These are phyloP conservation scores for Subacronicta megacephala DNA, from an alignment of 2,888 invertebrate species.

Conservation along the genomic window DNA sequence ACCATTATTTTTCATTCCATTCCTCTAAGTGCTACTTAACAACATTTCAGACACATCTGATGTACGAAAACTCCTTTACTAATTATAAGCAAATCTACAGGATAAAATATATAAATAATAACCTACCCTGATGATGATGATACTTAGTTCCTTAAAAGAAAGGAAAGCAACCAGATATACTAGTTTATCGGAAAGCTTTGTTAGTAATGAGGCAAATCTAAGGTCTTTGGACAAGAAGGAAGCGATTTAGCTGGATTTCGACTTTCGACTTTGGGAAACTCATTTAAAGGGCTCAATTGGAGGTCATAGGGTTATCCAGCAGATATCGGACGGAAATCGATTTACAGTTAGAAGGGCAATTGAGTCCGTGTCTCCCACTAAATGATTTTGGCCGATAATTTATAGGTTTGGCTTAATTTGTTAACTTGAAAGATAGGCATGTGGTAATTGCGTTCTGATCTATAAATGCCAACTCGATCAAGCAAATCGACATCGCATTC, in stretches of 20 bases:
- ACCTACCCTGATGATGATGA: no score
- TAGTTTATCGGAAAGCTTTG: constrained; percentile 10
- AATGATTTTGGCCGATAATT: not conserved
- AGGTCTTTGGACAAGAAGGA: constrained; percentile 4
- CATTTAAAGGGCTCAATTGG: constrained; percentile 37
- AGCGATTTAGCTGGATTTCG: constrained; percentile 26
- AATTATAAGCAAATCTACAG: not conserved
- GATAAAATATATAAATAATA: constrained; percentile 4
- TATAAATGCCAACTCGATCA: not conserved
- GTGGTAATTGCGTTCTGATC: no score
- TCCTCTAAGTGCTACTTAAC: no score
- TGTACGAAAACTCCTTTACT: no score
- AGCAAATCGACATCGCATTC: no score
- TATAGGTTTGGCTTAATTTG: not conserved
- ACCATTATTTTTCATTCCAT: no score
- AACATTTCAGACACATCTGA: no score
- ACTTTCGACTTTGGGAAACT: constrained; percentile 31
- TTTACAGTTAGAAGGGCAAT: constrained; percentile 20
- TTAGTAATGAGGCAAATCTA: constrained; percentile 14
- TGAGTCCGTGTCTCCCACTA: constrained; percentile 5
- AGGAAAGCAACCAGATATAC: constrained; percentile 14
- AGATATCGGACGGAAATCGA: constrained; percentile 35
- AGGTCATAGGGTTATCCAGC: constrained; percentile 32
- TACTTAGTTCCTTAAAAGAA: constrained; percentile 2
- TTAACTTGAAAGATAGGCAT: not conserved